A percentile compares a stretch with the other conserved stretches of the same genome.
Conservation (phyloP, 2,113 vertebrate genomes). For the Tretioscincus oriximinensis region DNA sequence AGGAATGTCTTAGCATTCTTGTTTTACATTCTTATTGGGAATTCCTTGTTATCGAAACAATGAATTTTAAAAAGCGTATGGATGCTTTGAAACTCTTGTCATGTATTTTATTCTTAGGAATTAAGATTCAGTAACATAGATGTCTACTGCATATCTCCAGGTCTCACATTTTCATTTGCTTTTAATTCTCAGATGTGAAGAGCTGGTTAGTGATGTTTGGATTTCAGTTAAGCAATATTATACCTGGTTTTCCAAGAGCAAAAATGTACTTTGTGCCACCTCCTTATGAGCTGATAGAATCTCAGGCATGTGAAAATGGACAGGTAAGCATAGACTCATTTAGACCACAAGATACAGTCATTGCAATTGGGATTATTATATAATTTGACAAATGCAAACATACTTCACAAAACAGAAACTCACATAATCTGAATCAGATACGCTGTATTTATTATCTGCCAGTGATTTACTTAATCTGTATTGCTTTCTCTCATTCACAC, state of each 20-base stretch:
- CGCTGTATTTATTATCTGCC: constrained; percentile 55
- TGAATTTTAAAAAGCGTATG: background rate
- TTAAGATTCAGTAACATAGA: background rate
- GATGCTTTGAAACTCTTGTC: constrained; percentile 9
- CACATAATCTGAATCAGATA: background rate
- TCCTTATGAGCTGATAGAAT: constrained; percentile 89
- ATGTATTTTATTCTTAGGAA: background rate
- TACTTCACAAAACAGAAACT: constrained; percentile 23
- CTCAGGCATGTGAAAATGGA: constrained; percentile 93
- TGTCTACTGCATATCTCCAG: background rate
- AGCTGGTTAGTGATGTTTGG: constrained; percentile 99
- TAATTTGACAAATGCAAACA: constrained; percentile 33
- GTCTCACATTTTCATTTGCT: constrained; percentile 51
- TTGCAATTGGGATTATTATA: background rate
- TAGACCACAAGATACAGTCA: background rate
- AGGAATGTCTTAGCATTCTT: background rate
- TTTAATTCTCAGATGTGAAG: constrained; percentile 88
- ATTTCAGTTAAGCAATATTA: constrained; percentile 99
- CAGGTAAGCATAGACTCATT: constrained; percentile 76
- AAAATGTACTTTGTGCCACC: constrained; percentile 96
- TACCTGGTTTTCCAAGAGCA: constrained; percentile 95
- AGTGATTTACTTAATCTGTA: constrained; percentile 59
- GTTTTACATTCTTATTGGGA: background rate
- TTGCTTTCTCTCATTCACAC: constrained; percentile 54
- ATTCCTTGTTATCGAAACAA: constrained; percentile 6